These are phyloP conservation scores for Minunthozetes semirufus DNA, from an alignment of 2,888 invertebrate genomes.

Conservation along the genomic window DNA sequence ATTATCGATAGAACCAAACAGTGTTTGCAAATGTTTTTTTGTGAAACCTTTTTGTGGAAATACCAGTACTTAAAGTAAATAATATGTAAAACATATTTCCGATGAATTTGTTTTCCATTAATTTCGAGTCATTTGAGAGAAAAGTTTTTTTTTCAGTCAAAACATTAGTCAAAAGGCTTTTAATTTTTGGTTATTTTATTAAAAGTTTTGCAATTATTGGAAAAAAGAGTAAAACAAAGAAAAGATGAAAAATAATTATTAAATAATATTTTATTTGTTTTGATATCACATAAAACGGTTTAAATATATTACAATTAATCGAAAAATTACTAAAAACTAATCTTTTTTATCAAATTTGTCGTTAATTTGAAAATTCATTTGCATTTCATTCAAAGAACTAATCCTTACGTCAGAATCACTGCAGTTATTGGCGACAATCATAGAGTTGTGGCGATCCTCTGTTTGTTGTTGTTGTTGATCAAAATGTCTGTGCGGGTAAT, in stretches of 20 bases:
- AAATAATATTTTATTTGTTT: conserved; percentile 19
- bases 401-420: background rate
- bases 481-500: conserved; percentile 21
- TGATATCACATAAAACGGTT: conserved; percentile 18
- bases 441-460: background rate
- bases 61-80: background rate
- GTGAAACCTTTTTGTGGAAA: background rate
- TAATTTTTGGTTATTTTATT: background rate
- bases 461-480: too few relatives aligned
- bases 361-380: conserved; percentile 23
- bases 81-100: conserved; percentile 21
- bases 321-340: conserved; percentile 3
- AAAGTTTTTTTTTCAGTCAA: background rate
- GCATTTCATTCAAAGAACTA: conserved; percentile 8
- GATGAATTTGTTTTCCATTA: conserved; percentile 2
- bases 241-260: background rate
- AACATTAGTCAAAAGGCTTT: background rate
- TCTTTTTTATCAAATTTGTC: conserved; percentile 20
- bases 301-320: background rate
- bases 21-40: background rate
- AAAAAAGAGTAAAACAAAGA: background rate
- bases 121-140: background rate
- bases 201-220: background rate
- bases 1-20: background rate
- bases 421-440: background rate